These are phyloP conservation scores for Mongoloraphidia duomilia DNA, from an alignment of 2,888 invertebrate genomes.

Conservation along the genomic window DNA sequence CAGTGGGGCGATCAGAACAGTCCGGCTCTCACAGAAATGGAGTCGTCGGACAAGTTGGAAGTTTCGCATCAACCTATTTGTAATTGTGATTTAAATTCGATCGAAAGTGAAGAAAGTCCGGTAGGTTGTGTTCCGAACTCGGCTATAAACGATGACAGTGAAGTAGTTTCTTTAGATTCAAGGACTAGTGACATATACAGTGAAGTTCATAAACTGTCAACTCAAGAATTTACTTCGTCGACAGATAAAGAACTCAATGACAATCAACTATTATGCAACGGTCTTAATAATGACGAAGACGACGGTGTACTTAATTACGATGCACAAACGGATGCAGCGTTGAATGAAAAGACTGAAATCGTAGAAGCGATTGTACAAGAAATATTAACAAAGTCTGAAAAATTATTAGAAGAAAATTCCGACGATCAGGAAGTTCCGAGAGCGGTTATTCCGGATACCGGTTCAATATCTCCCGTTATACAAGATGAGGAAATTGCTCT, in stretches of 20 bases:
- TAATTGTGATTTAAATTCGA: conserved; percentile 31
- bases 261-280: conserved; percentile 28
- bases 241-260: conserved; percentile 10
- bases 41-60: conserved; percentile 21
- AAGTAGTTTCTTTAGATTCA: conserved; percentile 37
- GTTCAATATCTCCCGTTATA: conserved; percentile 28
- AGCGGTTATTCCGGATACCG: conserved; percentile 12
- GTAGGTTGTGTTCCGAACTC: conserved; percentile 6
- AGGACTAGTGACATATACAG: conserved; percentile 42
- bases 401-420: conserved; percentile 29
- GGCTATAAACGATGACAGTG: conserved; percentile 32
- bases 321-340: conserved; percentile 13
- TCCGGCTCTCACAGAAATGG: conserved; percentile 21
- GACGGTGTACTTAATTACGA: not conserved
- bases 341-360: conserved; percentile 28
- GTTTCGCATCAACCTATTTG: conserved; percentile 26
- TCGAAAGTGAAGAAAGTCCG: conserved; percentile 26
- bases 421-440: conserved; percentile 11
- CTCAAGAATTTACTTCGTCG: conserved; percentile 7
- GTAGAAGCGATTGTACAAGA: conserved; percentile 37
- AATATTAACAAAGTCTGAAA: conserved; percentile 35
- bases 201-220: conserved; percentile 47
- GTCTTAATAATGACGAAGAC: conserved; percentile 23
- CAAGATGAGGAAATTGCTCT: conserved; percentile 38
- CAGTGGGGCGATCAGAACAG: conserved; percentile 23